Evolutionary conservation across 2,797 vertebrate species (phyloP).

Genomic region (Zonotrichia albicollis): DNA sequence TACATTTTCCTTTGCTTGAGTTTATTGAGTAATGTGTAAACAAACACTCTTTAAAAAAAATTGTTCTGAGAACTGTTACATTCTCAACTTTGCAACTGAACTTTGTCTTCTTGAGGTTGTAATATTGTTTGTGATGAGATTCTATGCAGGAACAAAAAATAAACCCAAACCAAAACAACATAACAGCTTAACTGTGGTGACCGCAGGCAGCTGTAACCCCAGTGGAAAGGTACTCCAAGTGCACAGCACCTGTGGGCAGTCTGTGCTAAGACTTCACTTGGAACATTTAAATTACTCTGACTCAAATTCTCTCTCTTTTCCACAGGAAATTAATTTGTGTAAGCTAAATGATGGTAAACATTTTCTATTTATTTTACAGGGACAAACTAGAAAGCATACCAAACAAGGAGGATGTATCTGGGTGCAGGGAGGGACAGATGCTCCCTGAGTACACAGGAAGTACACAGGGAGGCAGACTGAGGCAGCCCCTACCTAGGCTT

Average conservation of each 20-base stretch:
- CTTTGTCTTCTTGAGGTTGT: background rate
- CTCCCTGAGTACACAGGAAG: background rate
- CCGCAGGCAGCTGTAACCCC: background rate
- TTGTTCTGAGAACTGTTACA: background rate
- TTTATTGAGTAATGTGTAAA: background rate
- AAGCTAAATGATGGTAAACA: conserved; percentile 1
- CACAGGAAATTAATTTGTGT: background rate
- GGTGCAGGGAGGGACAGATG: background rate
- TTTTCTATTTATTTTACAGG: conserved; percentile 42
- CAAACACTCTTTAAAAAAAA: conserved; percentile 9
- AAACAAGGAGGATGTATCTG: background rate
- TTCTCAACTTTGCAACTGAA: conserved; percentile 16
- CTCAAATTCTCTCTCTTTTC: conserved; percentile 51
- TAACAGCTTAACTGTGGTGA: background rate
- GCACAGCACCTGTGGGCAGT: background rate
- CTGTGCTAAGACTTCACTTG: background rate
- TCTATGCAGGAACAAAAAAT: conserved; percentile 1
- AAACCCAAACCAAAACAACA: background rate
- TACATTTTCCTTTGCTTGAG: conserved; percentile 39
- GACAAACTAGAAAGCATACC: background rate
- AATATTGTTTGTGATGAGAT: conserved; percentile 35
- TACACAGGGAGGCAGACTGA: background rate
- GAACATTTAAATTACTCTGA: conserved; percentile 47
- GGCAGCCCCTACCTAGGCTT: background rate
- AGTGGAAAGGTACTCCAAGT: background rate